Evolutionary conservation across 1,140 invertebrate species (phyloP).

Genomic region (Pollicipes pollicipes): DNA sequence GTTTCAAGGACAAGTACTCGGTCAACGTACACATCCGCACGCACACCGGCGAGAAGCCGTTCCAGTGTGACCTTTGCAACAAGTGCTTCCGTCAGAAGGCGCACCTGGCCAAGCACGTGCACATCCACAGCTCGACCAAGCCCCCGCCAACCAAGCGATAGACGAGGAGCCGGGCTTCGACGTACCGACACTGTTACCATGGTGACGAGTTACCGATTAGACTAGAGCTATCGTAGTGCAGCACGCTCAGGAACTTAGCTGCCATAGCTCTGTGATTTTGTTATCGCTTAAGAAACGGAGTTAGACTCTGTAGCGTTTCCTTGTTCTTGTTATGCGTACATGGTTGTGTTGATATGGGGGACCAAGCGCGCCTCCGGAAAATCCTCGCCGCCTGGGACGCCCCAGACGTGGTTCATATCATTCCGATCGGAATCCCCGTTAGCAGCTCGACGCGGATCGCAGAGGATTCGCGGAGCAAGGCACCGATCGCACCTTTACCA

Average conservation of each 20-base stretch:
- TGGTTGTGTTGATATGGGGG: not conserved
- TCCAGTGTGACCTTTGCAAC: slow-evolving; percentile 70
- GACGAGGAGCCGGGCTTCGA: not conserved
- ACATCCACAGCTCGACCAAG: slow-evolving; percentile 59
- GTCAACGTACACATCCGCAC: slow-evolving; percentile 81
- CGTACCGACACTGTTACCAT: not conserved
- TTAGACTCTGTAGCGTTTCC: not conserved
- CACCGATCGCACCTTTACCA: too few relatives aligned
- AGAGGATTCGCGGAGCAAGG: not conserved
- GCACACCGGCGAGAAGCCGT: slow-evolving; percentile 79
- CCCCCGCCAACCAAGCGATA: not conserved
- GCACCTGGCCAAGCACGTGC: slow-evolving; percentile 91
- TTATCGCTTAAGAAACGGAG: not conserved
- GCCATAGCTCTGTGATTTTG: not conserved
- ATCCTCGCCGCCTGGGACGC: too few relatives aligned
- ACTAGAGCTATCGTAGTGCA: not conserved
- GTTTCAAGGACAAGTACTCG: slow-evolving; percentile 83
- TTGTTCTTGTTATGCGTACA: not conserved
- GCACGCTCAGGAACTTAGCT: not conserved
- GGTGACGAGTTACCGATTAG: not conserved
- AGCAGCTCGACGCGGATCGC: not conserved
- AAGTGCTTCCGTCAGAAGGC: slow-evolving; percentile 90
- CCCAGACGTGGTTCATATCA: not conserved
- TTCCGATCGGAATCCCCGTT: not conserved
- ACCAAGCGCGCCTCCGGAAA: too few relatives aligned